These are phyloP conservation scores for Fopius arisanus DNA, from an alignment of 1,140 invertebrate genomes.

Conservation along the genomic window DNA sequence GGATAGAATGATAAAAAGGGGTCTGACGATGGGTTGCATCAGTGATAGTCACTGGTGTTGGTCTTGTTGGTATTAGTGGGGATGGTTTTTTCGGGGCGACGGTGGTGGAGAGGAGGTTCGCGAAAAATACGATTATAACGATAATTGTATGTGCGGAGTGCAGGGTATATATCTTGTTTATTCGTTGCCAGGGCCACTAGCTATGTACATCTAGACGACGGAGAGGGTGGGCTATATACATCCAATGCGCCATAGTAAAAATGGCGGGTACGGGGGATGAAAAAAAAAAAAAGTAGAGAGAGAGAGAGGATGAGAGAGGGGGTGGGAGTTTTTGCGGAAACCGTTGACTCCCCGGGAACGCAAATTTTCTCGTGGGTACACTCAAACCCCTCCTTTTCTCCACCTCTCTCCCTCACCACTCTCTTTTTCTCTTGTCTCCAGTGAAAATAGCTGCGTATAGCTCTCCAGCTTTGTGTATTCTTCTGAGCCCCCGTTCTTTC, in stretches of 20 bases:
- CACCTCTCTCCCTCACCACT: neutral
- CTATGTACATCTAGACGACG: slow-evolving; percentile 40
- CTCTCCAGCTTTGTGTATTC: slow-evolving; percentile 46
- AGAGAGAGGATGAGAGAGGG: neutral
- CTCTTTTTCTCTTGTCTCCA: slow-evolving; percentile 25
- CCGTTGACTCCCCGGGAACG: slow-evolving; percentile 43
- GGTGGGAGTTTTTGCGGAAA: slow-evolving; percentile 26
- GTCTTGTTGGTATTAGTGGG: slow-evolving; percentile 28
- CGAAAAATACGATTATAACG: slow-evolving; percentile 62
- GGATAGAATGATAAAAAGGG: slow-evolving; percentile 53
- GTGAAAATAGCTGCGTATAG: slow-evolving; percentile 44
- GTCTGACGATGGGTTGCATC: slow-evolving; percentile 21
- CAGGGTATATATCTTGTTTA: slow-evolving; percentile 59
- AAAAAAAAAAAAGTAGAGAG: no score
- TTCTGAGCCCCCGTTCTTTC: slow-evolving; percentile 40
- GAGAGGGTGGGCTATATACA: slow-evolving; percentile 26
- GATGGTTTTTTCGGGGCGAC: neutral
- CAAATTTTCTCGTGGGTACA: slow-evolving; percentile 47
- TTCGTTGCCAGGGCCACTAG: slow-evolving; percentile 41
- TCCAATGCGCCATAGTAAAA: slow-evolving; percentile 20
- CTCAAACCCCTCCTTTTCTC: neutral
- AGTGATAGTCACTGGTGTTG: slow-evolving; percentile 18
- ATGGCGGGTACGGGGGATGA: slow-evolving; percentile 5
- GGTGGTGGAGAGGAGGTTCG: slow-evolving; percentile 41
- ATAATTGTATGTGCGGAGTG: slow-evolving; percentile 63